These are phyloP conservation scores for Coelogynopora nodosa DNA, from an alignment of 2,888 invertebrate genomes.

Conservation along the genomic window DNA sequence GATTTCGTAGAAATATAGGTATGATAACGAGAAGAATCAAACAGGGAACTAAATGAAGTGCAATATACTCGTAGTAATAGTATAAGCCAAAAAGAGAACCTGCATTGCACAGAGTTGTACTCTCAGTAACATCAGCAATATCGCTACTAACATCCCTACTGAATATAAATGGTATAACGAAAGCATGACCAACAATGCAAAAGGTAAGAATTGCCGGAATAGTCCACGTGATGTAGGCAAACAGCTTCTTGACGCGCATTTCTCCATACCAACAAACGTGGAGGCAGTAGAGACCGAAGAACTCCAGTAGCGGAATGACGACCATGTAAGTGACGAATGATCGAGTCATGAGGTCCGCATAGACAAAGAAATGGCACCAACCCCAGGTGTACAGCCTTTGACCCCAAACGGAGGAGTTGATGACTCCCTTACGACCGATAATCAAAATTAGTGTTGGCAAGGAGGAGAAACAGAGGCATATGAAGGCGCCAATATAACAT, in stretches of 20 bases:
- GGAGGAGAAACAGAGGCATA: background rate
- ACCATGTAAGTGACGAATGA: constrained; percentile 17
- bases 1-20: background rate
- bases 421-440: background rate
- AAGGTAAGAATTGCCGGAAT: background rate
- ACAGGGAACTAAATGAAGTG: background rate
- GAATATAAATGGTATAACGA: background rate
- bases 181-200: background rate
- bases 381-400: background rate
- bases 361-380: constrained; percentile 13
- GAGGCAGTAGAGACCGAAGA: background rate
- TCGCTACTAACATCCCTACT: background rate
- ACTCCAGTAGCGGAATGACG: background rate
- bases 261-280: background rate
- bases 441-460: background rate
- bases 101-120: background rate
- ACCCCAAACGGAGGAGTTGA: background rate
- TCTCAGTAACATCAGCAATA: background rate
- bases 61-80: background rate
- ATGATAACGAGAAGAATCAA: background rate
- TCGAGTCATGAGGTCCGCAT: background rate
- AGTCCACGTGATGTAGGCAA: background rate
- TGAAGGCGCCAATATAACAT: background rate
- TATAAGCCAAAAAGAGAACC: background rate
- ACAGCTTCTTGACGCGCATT: background rate